Evolutionary conservation across 2,113 vertebrate genomes (phyloP).

Genomic region (Crotalus horridus): DNA sequence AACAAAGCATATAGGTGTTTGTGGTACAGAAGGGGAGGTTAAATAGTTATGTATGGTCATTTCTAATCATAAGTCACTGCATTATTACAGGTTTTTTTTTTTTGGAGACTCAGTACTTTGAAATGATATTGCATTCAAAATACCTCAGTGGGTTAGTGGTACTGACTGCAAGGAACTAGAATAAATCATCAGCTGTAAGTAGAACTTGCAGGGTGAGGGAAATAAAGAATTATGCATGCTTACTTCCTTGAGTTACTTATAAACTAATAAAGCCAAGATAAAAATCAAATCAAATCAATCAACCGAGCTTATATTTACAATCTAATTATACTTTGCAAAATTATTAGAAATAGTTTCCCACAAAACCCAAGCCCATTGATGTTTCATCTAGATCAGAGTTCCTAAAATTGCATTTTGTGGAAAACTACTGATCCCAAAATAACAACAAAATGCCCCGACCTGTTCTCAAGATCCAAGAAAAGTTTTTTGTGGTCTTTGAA

Average conservation of each 20-base stretch:
- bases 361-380: neutral
- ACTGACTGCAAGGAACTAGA: neutral
- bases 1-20: slow-evolving; percentile 54
- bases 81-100: slow-evolving; percentile 51
- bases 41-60: slow-evolving; percentile 48
- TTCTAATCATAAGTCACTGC: slow-evolving; percentile 56
- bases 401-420: neutral
- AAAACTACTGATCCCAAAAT: neutral
- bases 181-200: neutral
- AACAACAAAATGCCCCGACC: neutral
- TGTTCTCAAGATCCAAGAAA: neutral
- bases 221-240: neutral
- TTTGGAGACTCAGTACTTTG: slow-evolving; percentile 43
- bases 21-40: slow-evolving; percentile 52
- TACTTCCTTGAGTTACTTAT: neutral
- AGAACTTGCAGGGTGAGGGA: neutral
- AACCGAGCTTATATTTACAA: neutral
- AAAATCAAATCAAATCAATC: neutral
- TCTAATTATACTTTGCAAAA: neutral
- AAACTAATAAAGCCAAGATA: neutral
- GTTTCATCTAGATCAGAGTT: neutral
- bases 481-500: neutral
- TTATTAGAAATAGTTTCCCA: neutral
- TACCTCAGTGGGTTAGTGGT: slow-evolving; percentile 20
- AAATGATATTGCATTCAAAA: slow-evolving; percentile 52